Evolutionary conservation across 64 coral and sea anemone species (phyloP).

Genomic region (Dendronephthya gigantea): DNA sequence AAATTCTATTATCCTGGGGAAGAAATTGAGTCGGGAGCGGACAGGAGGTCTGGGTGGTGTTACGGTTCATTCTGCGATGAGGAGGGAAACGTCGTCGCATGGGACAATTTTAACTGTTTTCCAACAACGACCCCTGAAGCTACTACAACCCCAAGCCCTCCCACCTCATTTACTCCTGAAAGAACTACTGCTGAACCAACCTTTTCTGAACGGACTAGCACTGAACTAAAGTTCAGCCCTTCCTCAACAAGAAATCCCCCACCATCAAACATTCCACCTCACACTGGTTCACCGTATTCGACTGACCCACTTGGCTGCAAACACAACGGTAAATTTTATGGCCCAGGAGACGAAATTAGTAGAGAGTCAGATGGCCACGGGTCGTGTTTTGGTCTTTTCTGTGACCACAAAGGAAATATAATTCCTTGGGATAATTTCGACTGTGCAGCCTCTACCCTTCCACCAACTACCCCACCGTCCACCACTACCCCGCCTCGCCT

Average conservation of each 20-base stretch:
- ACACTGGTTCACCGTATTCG: background rate
- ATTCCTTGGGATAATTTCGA: constrained; percentile 43
- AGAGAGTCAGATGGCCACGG: constrained; percentile 37
- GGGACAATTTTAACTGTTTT: constrained; percentile 47
- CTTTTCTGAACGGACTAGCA: background rate
- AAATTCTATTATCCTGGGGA: constrained; percentile 43
- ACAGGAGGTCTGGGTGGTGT: constrained; percentile 29
- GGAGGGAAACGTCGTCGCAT: constrained; percentile 15
- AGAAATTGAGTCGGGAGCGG: constrained; percentile 35
- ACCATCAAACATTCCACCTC: too few species aligned
- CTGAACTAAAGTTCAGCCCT: background rate
- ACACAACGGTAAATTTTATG: constrained; percentile 48
- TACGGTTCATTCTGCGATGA: constrained; percentile 28
- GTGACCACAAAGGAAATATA: constrained; percentile 24
- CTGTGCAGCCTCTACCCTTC: background rate
- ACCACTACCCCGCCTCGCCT: background rate
- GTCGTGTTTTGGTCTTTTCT: constrained; percentile 55
- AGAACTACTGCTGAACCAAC: background rate
- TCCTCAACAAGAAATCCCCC: background rate
- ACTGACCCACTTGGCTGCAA: constrained; percentile 33
- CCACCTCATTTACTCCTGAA: background rate
- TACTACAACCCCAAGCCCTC: background rate
- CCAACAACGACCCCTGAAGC: background rate
- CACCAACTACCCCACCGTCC: background rate
- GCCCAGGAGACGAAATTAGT: constrained; percentile 25